Percentiles rank a stretch among this genome's conserved stretches.
Conservation (phyloP, 1,140 invertebrate genomes). For the Papilio aristodemus region DNA sequence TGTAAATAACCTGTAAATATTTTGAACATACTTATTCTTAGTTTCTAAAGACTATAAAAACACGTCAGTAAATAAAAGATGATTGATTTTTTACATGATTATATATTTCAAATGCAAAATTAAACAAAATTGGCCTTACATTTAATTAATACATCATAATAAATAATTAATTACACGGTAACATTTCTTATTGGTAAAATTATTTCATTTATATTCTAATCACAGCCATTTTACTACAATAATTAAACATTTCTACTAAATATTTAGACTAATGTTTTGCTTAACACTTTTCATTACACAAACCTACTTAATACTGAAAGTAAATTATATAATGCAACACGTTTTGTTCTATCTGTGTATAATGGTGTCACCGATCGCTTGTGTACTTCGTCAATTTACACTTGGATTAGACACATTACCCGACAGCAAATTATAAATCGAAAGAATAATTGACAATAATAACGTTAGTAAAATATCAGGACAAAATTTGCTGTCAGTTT, state of each 20-base stretch:
- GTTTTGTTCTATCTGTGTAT: not conserved
- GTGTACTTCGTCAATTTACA: too few relatives aligned
- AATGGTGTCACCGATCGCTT: too few relatives aligned
- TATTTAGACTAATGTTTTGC: slow-evolving; percentile 2
- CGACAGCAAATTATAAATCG: too few relatives aligned
- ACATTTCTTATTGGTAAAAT: slow-evolving; percentile 19
- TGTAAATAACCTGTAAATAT: not conserved
- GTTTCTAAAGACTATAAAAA: not conserved
- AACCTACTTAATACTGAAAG: slow-evolving; percentile 36
- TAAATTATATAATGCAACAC: not conserved
- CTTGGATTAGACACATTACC: too few relatives aligned
- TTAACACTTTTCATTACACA: not conserved
- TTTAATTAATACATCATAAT: slow-evolving; percentile 12
- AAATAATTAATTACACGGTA: slow-evolving; percentile 17
- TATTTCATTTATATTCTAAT: slow-evolving; percentile 39
- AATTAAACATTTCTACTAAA: not conserved
- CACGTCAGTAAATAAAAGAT: not conserved
- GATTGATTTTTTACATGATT: slow-evolving; percentile 2
- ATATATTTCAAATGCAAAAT: not conserved
- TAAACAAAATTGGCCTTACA: slow-evolving; percentile 5
- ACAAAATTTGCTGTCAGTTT: too few relatives aligned
- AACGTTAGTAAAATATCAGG: too few relatives aligned
- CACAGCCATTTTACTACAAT: slow-evolving; percentile 45
- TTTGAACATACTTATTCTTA: too few relatives aligned
- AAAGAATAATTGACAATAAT: too few relatives aligned